Conservation (phyloP, 2,888 invertebrate genomes). For the Trichacis sp. region DNA sequence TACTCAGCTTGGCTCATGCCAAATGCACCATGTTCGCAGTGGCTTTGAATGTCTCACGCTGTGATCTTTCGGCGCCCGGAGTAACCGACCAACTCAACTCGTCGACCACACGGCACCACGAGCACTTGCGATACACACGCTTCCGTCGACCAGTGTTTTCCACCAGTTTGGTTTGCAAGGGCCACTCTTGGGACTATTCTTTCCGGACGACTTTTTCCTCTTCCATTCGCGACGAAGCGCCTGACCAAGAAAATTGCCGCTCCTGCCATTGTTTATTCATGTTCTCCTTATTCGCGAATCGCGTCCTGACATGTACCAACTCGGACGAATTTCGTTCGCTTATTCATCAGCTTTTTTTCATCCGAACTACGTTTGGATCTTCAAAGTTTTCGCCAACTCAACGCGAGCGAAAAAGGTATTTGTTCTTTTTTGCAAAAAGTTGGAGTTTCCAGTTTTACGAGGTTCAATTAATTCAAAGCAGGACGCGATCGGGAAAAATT, state of each 20-base stretch:
- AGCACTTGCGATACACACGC: slow-evolving; percentile 56
- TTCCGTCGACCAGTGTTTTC: slow-evolving; percentile 26
- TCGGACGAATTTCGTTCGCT: neutral
- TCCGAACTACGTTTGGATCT: no score
- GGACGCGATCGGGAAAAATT: no score
- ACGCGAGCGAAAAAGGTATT: neutral
- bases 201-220: neutral
- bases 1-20: slow-evolving; percentile 60
- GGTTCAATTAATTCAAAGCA: no score
- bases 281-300: neutral
- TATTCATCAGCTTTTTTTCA: no score
- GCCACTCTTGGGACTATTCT: slow-evolving; percentile 22
- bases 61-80: slow-evolving; percentile 59
- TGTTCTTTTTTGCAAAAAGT: no score
- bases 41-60: slow-evolving; percentile 64
- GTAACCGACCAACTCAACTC: slow-evolving; percentile 51
- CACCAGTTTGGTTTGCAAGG: slow-evolving; percentile 31
- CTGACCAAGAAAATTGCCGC: slow-evolving; percentile 27
- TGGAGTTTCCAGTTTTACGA: no score
- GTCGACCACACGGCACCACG: slow-evolving; percentile 59
- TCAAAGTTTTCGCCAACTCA: no score
- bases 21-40: slow-evolving; percentile 66
- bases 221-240: neutral
- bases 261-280: neutral
- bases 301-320: neutral